Evolutionary conservation across 1,140 invertebrate genomes (phyloP).

Genomic region (Diorhabda sublineata): DNA sequence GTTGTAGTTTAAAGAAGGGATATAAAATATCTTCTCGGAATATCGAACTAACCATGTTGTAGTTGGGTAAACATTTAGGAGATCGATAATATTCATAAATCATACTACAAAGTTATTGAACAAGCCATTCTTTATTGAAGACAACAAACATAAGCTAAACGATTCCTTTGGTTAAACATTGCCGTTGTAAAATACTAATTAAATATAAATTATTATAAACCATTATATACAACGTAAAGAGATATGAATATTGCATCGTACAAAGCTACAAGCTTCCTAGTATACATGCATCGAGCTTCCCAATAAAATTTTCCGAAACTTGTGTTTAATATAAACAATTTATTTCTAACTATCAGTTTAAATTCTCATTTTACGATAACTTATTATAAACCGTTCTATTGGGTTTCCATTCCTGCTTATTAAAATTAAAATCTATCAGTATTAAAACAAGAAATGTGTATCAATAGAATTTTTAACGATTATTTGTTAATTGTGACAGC

Average conservation of each 20-base stretch:
- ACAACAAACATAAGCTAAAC: conserved; percentile 23
- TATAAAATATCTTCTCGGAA: conserved; percentile 23
- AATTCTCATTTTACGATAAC: too few species aligned
- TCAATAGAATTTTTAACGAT: too few species aligned
- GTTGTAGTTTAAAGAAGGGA: conserved; percentile 18
- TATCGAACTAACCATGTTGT: conserved; percentile 22
- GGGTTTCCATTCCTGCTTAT: too few species aligned
- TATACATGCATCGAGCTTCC: background rate
- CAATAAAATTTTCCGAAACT: conserved; percentile 1
- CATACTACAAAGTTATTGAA: conserved; percentile 27
- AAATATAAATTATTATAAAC: conserved; percentile 22
- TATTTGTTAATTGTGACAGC: too few species aligned
- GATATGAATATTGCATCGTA: conserved; percentile 20
- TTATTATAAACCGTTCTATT: too few species aligned
- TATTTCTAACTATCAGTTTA: too few species aligned
- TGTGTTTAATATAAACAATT: too few species aligned
- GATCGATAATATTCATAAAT: conserved; percentile 32
- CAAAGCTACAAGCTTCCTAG: conserved; percentile 1
- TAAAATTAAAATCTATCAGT: too few species aligned
- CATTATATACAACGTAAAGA: conserved; percentile 15
- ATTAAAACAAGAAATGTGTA: too few species aligned
- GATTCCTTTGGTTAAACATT: conserved; percentile 23
- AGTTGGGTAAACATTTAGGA: conserved; percentile 23
- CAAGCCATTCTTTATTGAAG: conserved; percentile 21
- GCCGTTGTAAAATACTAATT: conserved; percentile 22